phyloP scores from a whole-genome alignment of 2,797 vertebrate genomes.

The Alfaro cultratus region DNA sequence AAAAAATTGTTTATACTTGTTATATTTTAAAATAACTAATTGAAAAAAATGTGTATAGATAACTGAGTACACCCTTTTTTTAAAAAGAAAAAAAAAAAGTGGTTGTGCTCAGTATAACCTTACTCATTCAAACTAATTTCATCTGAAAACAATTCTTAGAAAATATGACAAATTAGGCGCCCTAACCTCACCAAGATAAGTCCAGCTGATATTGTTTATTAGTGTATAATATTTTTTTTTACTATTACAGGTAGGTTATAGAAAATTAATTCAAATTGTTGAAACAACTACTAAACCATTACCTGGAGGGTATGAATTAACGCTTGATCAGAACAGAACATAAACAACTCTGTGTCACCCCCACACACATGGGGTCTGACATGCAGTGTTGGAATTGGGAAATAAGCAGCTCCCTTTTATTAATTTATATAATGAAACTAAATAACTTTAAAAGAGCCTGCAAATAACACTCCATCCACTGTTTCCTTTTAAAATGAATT shows the following conservation, averaged over 20 bases:
- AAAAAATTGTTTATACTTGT: no score
- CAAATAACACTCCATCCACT: constrained; percentile 20
- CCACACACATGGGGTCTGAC: neutral
- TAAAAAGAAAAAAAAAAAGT: no score
- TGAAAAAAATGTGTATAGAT: no score
- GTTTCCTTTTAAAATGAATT: constrained; percentile 45
- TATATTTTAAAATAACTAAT: no score
- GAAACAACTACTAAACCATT: neutral
- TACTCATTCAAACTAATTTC: no score
- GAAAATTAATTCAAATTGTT: neutral
- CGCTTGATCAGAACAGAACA: neutral
- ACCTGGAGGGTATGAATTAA: neutral
- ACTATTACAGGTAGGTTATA: neutral
- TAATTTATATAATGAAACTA: neutral
- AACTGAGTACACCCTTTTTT: no score
- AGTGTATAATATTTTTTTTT: neutral
- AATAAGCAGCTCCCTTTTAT: neutral
- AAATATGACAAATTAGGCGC: neutral
- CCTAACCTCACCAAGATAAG: neutral
- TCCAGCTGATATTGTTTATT: neutral
- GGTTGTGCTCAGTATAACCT: no score
- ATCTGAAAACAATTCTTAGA: neutral
- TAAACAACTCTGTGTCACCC: neutral
- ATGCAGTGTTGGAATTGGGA: neutral
- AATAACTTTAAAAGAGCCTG: constrained; percentile 28